These are phyloP conservation scores for Brachylomia viminalis DNA, from an alignment of 2,888 invertebrate genomes.

Conservation along the genomic window DNA sequence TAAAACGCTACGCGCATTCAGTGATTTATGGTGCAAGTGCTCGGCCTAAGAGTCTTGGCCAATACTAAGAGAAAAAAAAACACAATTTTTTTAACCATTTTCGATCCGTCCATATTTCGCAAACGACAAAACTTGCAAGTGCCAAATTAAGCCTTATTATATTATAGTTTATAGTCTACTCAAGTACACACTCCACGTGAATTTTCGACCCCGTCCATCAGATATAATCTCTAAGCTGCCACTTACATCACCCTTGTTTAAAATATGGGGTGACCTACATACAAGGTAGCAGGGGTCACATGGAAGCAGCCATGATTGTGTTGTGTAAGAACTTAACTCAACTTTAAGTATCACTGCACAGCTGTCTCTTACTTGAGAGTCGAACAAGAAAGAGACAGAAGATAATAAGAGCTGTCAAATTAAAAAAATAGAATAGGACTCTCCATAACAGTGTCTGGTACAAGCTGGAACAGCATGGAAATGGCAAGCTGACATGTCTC, in stretches of 20 bases:
- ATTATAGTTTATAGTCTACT: slow-evolving; percentile 13
- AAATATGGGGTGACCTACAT: slow-evolving; percentile 54
- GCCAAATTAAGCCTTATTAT: slow-evolving; percentile 20
- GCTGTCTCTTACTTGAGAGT: background rate
- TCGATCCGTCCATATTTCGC: background rate
- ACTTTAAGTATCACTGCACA: background rate
- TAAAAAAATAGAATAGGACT: background rate
- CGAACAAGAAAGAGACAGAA: background rate
- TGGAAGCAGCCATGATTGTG: background rate
- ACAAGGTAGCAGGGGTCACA: slow-evolving; percentile 7
- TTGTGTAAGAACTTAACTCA: slow-evolving; percentile 6
- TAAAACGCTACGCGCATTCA: too few relatives aligned
- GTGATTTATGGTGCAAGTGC: too few relatives aligned
- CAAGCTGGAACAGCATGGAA: too few relatives aligned
- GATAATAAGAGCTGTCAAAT: too few relatives aligned
- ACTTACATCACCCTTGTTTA: slow-evolving; percentile 49
- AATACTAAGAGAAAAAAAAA: background rate
- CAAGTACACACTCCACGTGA: background rate
- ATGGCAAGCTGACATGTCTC: too few relatives aligned
- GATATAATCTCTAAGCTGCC: slow-evolving; percentile 57
- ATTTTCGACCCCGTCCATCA: slow-evolving; percentile 19
- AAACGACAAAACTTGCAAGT: background rate
- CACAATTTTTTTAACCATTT: background rate
- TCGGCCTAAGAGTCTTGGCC: too few relatives aligned
- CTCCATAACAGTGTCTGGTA: too few relatives aligned